Evolutionary conservation across 2,888 invertebrate species (phyloP).

Genomic region (Myathropa florea): DNA sequence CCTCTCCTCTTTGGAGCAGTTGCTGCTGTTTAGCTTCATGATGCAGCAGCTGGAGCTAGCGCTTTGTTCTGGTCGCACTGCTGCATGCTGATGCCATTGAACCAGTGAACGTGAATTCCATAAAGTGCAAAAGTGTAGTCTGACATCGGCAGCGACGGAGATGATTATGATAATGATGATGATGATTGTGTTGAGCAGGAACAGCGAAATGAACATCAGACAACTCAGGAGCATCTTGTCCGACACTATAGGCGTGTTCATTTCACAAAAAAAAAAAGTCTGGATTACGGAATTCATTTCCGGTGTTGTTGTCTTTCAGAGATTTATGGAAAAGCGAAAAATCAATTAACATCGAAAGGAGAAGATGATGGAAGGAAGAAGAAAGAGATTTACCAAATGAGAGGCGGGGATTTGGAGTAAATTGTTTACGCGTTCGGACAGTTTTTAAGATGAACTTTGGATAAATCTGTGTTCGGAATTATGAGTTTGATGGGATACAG

Average conservation of each 20-base stretch:
- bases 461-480: no score
- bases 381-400: not conserved
- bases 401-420: not conserved
- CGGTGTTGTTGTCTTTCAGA: constrained; percentile 16
- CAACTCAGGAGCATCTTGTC: constrained; percentile 56
- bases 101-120: constrained; percentile 72
- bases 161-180: constrained; percentile 17
- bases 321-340: constrained; percentile 37
- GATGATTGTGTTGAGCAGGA: constrained; percentile 18
- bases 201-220: constrained; percentile 5
- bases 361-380: not conserved
- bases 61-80: constrained; percentile 35
- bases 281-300: constrained; percentile 33
- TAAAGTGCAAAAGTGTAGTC: constrained; percentile 71
- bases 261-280: constrained; percentile 1
- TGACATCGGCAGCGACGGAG: constrained; percentile 29
- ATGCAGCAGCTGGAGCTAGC: constrained; percentile 39
- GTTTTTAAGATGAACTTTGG: not conserved
- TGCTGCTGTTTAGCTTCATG: constrained; percentile 59
- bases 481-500: no score
- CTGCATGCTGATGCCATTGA: constrained; percentile 55
- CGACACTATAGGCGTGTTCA: constrained; percentile 52
- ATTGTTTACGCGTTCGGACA: not conserved
- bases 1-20: not conserved
- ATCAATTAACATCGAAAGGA: constrained; percentile 28